Percentiles rank a stretch among this genome's conserved stretches.
These are phyloP conservation scores for Imbricaverruca yamaguchii DNA, from an alignment of 2,888 invertebrate genomes.

Conservation along the genomic window DNA sequence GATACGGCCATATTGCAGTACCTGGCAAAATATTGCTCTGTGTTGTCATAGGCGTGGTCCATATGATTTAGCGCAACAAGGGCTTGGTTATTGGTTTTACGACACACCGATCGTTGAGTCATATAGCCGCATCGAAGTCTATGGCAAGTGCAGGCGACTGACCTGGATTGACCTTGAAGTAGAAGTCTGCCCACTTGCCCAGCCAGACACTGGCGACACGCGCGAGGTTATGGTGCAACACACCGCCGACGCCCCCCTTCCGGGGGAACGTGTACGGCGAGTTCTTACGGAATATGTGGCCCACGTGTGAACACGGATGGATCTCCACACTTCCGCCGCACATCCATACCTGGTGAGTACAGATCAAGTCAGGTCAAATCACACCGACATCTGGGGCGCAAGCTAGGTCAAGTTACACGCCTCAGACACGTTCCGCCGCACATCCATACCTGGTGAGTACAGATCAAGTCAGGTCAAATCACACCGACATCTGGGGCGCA, in stretches of 20 bases:
- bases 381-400: too few relatives aligned
- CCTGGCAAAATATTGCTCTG: too few relatives aligned
- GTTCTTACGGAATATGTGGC: conserved; percentile 82
- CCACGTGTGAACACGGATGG: conserved; percentile 86
- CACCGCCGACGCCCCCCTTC: conserved; percentile 78
- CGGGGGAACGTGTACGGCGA: conserved; percentile 84
- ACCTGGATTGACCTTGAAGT: conserved; percentile 72
- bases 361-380: conserved; percentile 13
- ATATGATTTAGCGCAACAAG: too few relatives aligned
- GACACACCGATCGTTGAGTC: too few relatives aligned
- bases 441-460: conserved; percentile 63
- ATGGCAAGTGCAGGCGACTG: conserved; percentile 26
- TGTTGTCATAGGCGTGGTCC: too few relatives aligned
- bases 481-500: too few relatives aligned
- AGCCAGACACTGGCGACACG: conserved; percentile 95
- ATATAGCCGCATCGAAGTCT: too few relatives aligned
- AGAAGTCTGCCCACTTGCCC: conserved; percentile 93
- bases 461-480: conserved; percentile 13
- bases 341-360: conserved; percentile 64
- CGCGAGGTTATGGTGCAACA: conserved; percentile 83
- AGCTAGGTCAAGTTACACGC: too few relatives aligned
- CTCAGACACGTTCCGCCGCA: conserved; percentile 85
- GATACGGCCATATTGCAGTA: too few relatives aligned
- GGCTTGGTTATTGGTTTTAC: too few relatives aligned
- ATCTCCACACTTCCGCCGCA: conserved; percentile 88